phyloP scores from a whole-genome alignment of 2,888 invertebrate genomes.

The Phasia obesa region DNA sequence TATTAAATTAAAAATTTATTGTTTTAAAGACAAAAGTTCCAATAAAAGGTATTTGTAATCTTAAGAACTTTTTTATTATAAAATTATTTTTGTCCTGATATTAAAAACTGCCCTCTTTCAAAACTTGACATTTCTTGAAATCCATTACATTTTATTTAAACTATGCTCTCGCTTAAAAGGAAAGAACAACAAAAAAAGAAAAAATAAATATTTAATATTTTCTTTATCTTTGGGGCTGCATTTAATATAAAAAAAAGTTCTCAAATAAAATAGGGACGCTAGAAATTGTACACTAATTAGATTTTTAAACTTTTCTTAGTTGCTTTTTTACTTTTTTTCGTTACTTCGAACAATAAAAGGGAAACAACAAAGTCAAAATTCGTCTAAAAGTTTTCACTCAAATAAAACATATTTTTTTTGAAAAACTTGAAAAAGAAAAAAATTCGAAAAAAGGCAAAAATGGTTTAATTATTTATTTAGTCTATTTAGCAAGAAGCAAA shows the following conservation, averaged over 20 bases:
- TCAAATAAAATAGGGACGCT: constrained; percentile 12
- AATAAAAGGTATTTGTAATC: too few relatives aligned
- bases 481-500: constrained; percentile 47
- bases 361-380: constrained; percentile 68
- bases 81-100: too few relatives aligned
- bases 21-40: too few relatives aligned
- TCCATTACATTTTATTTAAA: constrained; percentile 20
- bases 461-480: constrained; percentile 66
- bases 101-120: too few relatives aligned
- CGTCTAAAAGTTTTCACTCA: constrained; percentile 47
- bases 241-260: constrained; percentile 26
- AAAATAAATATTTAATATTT: constrained; percentile 42
- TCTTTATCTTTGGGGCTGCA: constrained; percentile 38
- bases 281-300: constrained; percentile 64
- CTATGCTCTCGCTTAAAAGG: neutral
- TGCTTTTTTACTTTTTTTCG: constrained; percentile 25
- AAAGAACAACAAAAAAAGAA: constrained; percentile 12
- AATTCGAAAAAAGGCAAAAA: constrained; percentile 22
- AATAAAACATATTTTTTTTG: constrained; percentile 38
- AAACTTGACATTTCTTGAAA: neutral
- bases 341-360: constrained; percentile 57
- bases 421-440: neutral
- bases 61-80: too few relatives aligned
- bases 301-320: constrained; percentile 60
- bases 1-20: too few relatives aligned